Conservation (phyloP, 2,113 vertebrate species). For the Emydocephalus ijimae region DNA sequence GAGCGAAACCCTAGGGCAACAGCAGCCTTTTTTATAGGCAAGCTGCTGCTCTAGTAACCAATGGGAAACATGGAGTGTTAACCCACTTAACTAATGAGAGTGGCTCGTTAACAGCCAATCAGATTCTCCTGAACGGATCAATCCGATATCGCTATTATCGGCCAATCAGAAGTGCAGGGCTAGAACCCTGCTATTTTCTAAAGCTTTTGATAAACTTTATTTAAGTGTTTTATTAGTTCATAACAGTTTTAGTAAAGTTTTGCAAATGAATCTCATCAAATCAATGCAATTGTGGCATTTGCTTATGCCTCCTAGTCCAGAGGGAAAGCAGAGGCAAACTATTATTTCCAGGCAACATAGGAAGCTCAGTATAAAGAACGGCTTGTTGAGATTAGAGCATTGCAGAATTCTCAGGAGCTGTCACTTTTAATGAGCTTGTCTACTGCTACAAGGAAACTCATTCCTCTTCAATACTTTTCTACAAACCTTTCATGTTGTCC, state of each 20-base stretch:
- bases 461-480: conserved; percentile 4
- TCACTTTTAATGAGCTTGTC: conserved; percentile 14
- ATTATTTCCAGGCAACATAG: conserved; percentile 18
- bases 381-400: neutral
- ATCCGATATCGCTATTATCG: too few species aligned
- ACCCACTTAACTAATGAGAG: too few species aligned
- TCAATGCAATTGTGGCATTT: conserved; percentile 4
- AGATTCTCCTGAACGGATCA: too few species aligned
- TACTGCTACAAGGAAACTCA: neutral
- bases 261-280: conserved; percentile 30
- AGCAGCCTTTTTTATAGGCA: too few species aligned
- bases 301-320: conserved; percentile 4
- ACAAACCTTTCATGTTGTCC: conserved; percentile 15
- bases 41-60: too few species aligned
- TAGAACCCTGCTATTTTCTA: too few species aligned
- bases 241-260: neutral
- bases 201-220: too few species aligned
- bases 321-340: conserved; percentile 5
- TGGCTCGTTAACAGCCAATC: too few species aligned
- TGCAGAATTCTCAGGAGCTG: conserved; percentile 8
- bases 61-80: too few species aligned
- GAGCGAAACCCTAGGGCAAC: too few species aligned
- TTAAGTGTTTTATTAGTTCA: too few species aligned
- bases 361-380: neutral
- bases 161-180: too few species aligned